A percentile compares a stretch with the other conserved stretches of the same genome.
These are phyloP conservation scores for Ruditapes philippinarum DNA, from an alignment of 1,140 invertebrate species.

Conservation along the genomic window DNA sequence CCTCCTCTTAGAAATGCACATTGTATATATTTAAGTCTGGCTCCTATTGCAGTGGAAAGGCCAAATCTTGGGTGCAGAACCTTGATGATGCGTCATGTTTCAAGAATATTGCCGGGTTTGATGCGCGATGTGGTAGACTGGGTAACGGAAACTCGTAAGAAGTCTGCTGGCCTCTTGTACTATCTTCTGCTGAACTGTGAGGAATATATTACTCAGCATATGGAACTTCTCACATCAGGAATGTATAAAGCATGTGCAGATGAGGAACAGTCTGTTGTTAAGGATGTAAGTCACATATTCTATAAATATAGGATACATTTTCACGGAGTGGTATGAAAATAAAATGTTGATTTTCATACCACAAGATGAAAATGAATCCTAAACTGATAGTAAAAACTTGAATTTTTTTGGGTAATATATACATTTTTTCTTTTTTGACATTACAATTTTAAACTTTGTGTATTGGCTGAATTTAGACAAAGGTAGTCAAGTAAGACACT, in stretches of 20 bases:
- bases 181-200: conserved; percentile 91
- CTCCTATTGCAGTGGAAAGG: conserved; percentile 88
- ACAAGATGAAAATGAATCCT: too few relatives aligned
- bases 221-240: conserved; percentile 88
- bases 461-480: too few relatives aligned
- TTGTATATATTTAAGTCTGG: too few relatives aligned
- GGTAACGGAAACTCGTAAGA: conserved; percentile 90
- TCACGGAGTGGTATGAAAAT: too few relatives aligned
- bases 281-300: conserved; percentile 88
- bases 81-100: conserved; percentile 90
- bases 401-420: too few relatives aligned
- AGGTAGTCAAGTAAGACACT: too few relatives aligned
- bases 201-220: conserved; percentile 90
- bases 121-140: conserved; percentile 91
- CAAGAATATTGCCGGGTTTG: conserved; percentile 90
- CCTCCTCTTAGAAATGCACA: too few relatives aligned
- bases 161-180: conserved; percentile 91
- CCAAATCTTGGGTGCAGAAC: conserved; percentile 92
- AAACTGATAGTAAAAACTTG: too few relatives aligned
- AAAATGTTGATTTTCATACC: too few relatives aligned
- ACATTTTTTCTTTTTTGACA: too few relatives aligned
- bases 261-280: conserved; percentile 89
- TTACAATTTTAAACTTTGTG: too few relatives aligned
- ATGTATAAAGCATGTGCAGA: conserved; percentile 88
- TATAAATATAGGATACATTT: too few relatives aligned